A percentile compares a stretch with the other conserved stretches of the same genome.
These are phyloP conservation scores for Phengaris arion DNA, from an alignment of 2,888 invertebrate genomes.

Conservation along the genomic window DNA sequence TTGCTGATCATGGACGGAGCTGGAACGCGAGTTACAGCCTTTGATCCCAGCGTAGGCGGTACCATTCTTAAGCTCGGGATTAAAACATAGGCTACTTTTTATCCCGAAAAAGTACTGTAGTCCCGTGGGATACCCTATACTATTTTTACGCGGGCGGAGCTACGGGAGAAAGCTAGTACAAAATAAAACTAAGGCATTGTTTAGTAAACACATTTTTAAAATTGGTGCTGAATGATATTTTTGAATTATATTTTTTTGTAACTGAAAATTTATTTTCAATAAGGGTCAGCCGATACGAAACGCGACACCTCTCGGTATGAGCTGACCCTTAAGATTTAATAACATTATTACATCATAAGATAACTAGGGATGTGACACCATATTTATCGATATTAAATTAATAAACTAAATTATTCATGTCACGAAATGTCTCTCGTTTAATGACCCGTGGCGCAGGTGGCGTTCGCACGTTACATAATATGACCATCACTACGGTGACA, in stretches of 20 bases:
- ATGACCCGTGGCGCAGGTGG: slow-evolving; percentile 29
- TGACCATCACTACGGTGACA: slow-evolving; percentile 12
- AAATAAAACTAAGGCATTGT: too few species aligned
- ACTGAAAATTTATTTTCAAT: too few species aligned
- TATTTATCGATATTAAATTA: slow-evolving; percentile 3
- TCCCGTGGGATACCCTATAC: too few species aligned
- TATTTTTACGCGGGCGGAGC: too few species aligned
- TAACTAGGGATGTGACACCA: slow-evolving; percentile 7
- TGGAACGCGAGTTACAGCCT: slow-evolving; percentile 74
- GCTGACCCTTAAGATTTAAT: background rate
- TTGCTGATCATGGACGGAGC: slow-evolving; percentile 51
- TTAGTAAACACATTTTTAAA: too few species aligned
- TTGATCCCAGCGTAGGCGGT: slow-evolving; percentile 89
- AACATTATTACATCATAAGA: background rate
- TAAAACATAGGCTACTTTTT: too few species aligned
- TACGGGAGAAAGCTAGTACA: too few species aligned
- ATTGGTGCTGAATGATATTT: too few species aligned
- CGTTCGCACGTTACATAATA: slow-evolving; percentile 14
- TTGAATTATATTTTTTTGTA: too few species aligned
- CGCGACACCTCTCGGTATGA: too few species aligned
- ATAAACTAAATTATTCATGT: background rate
- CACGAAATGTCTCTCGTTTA: slow-evolving; percentile 23
- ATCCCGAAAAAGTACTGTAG: too few species aligned
- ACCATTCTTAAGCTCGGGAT: slow-evolving; percentile 64
- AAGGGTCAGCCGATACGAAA: too few species aligned